These are phyloP conservation scores for Amia ocellicauda DNA, from an alignment of 2,113 vertebrate genomes.

Conservation along the genomic window DNA sequence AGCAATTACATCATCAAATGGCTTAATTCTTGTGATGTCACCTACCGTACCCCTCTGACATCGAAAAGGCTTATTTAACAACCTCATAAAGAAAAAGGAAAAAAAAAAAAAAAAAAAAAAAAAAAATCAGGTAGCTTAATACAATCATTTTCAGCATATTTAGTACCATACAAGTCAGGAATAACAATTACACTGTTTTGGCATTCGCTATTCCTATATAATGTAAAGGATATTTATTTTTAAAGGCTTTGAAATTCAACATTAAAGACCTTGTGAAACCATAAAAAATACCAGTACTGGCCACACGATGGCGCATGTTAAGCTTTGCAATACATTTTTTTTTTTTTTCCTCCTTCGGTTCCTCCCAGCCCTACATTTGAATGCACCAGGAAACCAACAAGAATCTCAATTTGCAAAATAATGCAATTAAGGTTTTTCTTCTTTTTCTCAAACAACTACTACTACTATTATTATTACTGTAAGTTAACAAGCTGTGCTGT, in stretches of 20 bases:
- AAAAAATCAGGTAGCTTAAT: conserved; percentile 67
- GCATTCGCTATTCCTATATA: conserved; percentile 60
- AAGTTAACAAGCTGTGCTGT: conserved; percentile 56
- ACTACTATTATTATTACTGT: conserved; percentile 30
- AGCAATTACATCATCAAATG: conserved; percentile 28
- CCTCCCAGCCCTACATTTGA: conserved; percentile 61
- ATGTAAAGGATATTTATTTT: conserved; percentile 29
- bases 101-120: conserved; percentile 38
- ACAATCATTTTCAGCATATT: conserved; percentile 66
- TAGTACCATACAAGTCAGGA: conserved; percentile 47
- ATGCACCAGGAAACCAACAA: conserved; percentile 58
- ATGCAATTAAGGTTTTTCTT: conserved; percentile 34
- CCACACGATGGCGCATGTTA: conserved; percentile 39
- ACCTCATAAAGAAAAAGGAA: background rate
- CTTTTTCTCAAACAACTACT: conserved; percentile 42
- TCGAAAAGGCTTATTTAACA: conserved; percentile 48
- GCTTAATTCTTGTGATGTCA: conserved; percentile 42
- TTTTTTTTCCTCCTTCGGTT: conserved; percentile 46
- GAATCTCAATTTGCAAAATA: conserved; percentile 64
- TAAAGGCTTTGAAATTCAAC: conserved; percentile 22
- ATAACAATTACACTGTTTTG: conserved; percentile 54
- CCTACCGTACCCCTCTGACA: conserved; percentile 15
- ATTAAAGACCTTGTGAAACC: conserved; percentile 33
- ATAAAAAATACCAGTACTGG: conserved; percentile 47
- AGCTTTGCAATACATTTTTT: background rate